Conservation (phyloP, 2,888 invertebrate genomes). For the Troides oblongomaculatus region DNA sequence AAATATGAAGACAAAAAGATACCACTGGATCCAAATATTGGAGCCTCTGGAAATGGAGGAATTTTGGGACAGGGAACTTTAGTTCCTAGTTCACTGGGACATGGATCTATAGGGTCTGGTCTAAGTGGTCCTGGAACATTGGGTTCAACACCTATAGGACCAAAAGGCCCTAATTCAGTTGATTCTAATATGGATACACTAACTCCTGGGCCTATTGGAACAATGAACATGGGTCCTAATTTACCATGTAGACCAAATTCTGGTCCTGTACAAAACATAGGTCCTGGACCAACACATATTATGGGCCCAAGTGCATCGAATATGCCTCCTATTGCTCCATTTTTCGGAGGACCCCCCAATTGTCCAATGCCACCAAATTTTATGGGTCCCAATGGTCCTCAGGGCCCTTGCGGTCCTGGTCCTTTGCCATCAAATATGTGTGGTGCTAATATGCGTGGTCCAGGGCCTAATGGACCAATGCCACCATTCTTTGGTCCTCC, state of each 20-base stretch:
- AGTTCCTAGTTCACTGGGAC: slow-evolving; percentile 34
- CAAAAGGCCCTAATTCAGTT: slow-evolving; percentile 31
- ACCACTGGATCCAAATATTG: slow-evolving; percentile 4
- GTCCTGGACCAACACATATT: slow-evolving; percentile 34
- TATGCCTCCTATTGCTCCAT: slow-evolving; percentile 52
- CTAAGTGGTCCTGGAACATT: slow-evolving; percentile 38
- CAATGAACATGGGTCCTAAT: slow-evolving; percentile 36
- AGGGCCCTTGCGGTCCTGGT: slow-evolving; percentile 50
- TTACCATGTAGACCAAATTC: slow-evolving; percentile 28
- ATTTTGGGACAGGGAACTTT: slow-evolving; percentile 36
- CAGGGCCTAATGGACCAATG: slow-evolving; percentile 51
- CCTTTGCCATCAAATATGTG: slow-evolving; percentile 52
- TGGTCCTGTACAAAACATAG: slow-evolving; percentile 40
- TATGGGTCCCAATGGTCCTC: slow-evolving; percentile 68
- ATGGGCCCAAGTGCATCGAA: slow-evolving; percentile 45
- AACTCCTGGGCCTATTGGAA: slow-evolving; percentile 31
- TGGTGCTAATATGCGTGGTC: slow-evolving; percentile 46
- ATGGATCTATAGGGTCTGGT: slow-evolving; percentile 34
- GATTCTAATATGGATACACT: slow-evolving; percentile 21
- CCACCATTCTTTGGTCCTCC: slow-evolving; percentile 51
- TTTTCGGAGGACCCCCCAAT: slow-evolving; percentile 64
- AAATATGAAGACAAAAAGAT: slow-evolving; percentile 39
- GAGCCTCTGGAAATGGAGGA: slow-evolving; percentile 38
- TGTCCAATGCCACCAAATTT: slow-evolving; percentile 67
- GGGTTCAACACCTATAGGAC: slow-evolving; percentile 37